Percentiles rank a stretch among this genome's conserved stretches.
These are phyloP conservation scores for Tanypteryx hageni DNA, from an alignment of 2,888 invertebrate species.

Conservation along the genomic window DNA sequence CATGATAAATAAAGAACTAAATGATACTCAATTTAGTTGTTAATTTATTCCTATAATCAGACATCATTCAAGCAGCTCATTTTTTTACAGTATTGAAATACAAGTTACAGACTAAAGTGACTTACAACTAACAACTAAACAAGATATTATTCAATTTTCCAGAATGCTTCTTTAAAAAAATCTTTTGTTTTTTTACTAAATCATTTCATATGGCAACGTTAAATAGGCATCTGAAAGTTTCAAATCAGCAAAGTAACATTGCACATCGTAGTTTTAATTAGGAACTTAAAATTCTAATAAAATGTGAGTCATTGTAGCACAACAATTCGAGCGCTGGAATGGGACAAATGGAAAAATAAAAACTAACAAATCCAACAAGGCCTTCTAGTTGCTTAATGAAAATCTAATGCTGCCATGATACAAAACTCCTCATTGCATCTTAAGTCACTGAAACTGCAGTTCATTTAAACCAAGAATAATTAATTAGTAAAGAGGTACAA, in stretches of 20 bases:
- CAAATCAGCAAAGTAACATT: conserved; percentile 49
- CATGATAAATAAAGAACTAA: conserved; percentile 39
- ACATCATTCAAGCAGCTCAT: conserved; percentile 65
- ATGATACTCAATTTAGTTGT: conserved; percentile 60
- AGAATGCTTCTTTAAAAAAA: conserved; percentile 41
- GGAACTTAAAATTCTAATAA: conserved; percentile 58
- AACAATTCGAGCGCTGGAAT: conserved; percentile 61
- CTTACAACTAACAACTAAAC: conserved; percentile 64
- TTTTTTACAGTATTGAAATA: conserved; percentile 67
- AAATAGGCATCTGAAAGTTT: conserved; percentile 48
- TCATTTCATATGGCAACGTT: conserved; percentile 60
- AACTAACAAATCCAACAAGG: conserved; percentile 52
- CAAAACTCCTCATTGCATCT: neutral
- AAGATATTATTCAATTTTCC: conserved; percentile 59
- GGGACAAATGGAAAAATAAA: conserved; percentile 56
- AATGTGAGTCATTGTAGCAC: conserved; percentile 42
- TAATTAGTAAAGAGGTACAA: neutral
- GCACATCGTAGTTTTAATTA: conserved; percentile 33
- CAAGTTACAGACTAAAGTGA: conserved; percentile 67
- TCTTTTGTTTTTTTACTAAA: conserved; percentile 48
- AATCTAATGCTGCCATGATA: conserved; percentile 52
- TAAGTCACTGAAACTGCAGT: conserved; percentile 25
- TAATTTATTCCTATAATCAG: conserved; percentile 63
- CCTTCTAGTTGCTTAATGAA: conserved; percentile 58
- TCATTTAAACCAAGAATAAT: conserved; percentile 7